Percentiles rank a stretch among this genome's conserved stretches.
Conservation (phyloP, 2,113 vertebrate genomes). For the Eubucco bourcierii region DNA sequence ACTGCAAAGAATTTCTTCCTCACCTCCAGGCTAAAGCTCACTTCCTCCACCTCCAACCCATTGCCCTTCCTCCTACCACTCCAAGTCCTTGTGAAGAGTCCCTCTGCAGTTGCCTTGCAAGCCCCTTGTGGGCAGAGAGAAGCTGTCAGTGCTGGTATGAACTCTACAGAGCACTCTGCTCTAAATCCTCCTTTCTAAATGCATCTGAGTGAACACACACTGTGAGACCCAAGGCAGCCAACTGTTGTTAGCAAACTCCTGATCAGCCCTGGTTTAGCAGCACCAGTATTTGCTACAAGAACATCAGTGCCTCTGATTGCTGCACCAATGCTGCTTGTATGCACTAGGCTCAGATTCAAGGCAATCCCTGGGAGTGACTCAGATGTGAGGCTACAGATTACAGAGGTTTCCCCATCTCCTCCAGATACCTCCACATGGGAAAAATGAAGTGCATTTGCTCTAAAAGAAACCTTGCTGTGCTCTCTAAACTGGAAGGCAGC, state of each 20-base stretch:
- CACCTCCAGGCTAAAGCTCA: no score
- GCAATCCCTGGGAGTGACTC: not conserved
- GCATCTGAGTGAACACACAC: not conserved
- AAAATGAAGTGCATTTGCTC: not conserved
- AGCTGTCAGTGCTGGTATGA: not conserved
- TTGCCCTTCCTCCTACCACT: no score
- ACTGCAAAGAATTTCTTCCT: no score
- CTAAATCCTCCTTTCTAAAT: not conserved
- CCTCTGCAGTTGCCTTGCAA: no score
- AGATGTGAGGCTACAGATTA: not conserved
- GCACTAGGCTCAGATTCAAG: not conserved
- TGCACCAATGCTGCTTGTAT: not conserved
- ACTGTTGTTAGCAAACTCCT: not conserved
- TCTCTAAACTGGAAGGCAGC: not conserved
- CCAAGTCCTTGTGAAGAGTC: no score
- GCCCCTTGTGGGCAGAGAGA: not conserved
- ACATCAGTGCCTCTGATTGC: not conserved
- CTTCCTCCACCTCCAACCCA: no score
- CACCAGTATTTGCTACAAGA: not conserved
- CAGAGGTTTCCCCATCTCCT: not conserved
- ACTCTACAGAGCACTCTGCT: not conserved
- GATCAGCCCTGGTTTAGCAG: not conserved
- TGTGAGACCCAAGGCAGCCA: not conserved
- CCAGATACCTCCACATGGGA: not conserved
- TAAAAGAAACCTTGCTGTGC: not conserved